Evolutionary conservation across 2,888 invertebrate genomes (phyloP), one percentile per base, ranked within the genome.

Genomic region (Drosophila ustulata): DNA sequence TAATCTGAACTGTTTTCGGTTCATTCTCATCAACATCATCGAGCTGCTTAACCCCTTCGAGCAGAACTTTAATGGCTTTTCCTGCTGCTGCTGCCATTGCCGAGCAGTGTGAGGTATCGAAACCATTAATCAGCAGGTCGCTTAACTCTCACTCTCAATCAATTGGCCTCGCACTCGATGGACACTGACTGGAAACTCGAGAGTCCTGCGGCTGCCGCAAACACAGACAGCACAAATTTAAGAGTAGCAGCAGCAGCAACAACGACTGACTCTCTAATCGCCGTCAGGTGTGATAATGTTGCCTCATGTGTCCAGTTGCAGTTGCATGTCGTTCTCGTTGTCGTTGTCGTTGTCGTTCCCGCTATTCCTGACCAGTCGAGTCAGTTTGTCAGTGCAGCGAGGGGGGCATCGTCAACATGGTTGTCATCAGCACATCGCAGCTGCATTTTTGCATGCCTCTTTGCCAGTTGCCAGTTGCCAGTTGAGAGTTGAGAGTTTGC

Each of bases 261-360:
- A 46, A 4, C 30, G 39, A 18, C 23, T 43, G 43, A 50, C 68
- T 55, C 52, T 63, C 77, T 76, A 81, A 83, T 81, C 69, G 77
- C 77, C 63, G 67, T 62, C 78, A 82, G 84, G 87, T 87, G 82
- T 68, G 71, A 80, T 87, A 84, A 87, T 87, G 78, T 75, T 75
- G 57, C 66, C 57, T 64, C 51, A 18, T 63, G 52, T 41, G 50
- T 26, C 23, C 62, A 43, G 37, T 53, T 32, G 18, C 23, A 32
- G 43, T 53, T 18, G n/a, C 50, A 23, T 11, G 37, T 34, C 11
- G n/a, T n/a, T 32, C 8, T 32, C 9, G 39, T 56, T 11, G 8
- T 18, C 11, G 9, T 18, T 26, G 5, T 37, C 26, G 30, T 51
- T 39, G 49, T 47, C 50, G 39, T 50, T 50, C 18, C 18, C 18